Conservation (phyloP, 2,888 invertebrate genomes). For the Drosophila emarginata region DNA sequence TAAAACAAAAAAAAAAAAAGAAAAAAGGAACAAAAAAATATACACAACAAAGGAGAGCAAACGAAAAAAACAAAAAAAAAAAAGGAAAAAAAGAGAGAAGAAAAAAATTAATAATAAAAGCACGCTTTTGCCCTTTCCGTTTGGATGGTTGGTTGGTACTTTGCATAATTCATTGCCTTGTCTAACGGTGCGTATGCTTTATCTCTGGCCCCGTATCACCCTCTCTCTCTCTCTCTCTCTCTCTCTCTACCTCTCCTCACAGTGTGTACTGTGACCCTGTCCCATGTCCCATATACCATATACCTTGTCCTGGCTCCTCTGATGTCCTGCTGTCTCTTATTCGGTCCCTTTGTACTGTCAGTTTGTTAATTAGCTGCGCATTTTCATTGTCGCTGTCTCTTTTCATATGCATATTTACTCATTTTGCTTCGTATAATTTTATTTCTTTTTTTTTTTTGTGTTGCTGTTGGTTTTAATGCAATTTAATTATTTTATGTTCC, state of each 20-base stretch:
- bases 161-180: conserved; percentile 75
- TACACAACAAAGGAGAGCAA: conserved; percentile 5
- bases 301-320: not conserved
- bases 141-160: conserved; percentile 51
- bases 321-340: conserved; percentile 2
- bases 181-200: conserved; percentile 72
- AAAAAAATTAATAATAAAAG: conserved; percentile 42
- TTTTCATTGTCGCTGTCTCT: conserved; percentile 60
- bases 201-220: conserved; percentile 38
- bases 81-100: conserved; percentile 19
- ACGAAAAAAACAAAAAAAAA: conserved; percentile 1
- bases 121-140: conserved; percentile 24
- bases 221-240: not conserved
- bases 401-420: conserved; percentile 72
- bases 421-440: conserved; percentile 25
- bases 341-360: conserved; percentile 54
- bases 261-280: not conserved
- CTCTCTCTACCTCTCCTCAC: no score
- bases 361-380: conserved; percentile 71
- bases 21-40: conserved; percentile 33
- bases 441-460: conserved; percentile 3
- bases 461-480: conserved; percentile 55
- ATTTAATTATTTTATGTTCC: conserved; percentile 68
- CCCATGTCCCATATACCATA: not conserved
- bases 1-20: conserved; percentile 21